These are phyloP conservation scores for Agrenia bidenticulata DNA, from an alignment of 2,888 invertebrate species.

Conservation along the genomic window DNA sequence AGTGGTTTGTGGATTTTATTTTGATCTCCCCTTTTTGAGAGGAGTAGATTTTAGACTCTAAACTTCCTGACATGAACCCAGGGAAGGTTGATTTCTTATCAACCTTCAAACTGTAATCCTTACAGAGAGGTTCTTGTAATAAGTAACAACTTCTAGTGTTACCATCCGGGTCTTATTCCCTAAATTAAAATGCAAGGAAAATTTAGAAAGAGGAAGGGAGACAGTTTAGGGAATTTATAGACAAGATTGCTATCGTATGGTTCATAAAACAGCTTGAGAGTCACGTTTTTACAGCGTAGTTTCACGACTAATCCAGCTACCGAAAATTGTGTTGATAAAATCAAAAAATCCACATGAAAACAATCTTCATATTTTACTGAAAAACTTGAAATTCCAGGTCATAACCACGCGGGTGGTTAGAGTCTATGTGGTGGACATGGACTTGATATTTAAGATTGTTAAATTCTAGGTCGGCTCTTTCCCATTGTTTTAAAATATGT, in stretches of 20 bases:
- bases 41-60: no score
- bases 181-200: background rate
- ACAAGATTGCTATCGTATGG: slow-evolving; percentile 33
- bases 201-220: background rate
- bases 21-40: no score
- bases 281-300: slow-evolving; percentile 51
- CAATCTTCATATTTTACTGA: slow-evolving; percentile 49
- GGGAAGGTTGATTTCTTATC: no score
- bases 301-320: slow-evolving; percentile 44
- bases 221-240: slow-evolving; percentile 6
- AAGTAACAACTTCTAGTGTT: no score
- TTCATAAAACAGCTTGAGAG: slow-evolving; percentile 50
- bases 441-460: background rate
- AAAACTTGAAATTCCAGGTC: slow-evolving; percentile 53
- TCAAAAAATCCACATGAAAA: slow-evolving; percentile 45
- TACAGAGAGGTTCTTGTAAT: no score
- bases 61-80: no score
- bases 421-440: background rate
- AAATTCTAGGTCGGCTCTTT: slow-evolving; percentile 2
- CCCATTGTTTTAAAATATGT: slow-evolving; percentile 1
- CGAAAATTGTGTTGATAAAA: slow-evolving; percentile 48
- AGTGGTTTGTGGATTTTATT: no score
- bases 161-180: no score
- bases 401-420: slow-evolving; percentile 52
- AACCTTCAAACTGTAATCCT: no score